Conservation (phyloP, 2,888 invertebrate genomes). For the Oeneis ivallda region DNA sequence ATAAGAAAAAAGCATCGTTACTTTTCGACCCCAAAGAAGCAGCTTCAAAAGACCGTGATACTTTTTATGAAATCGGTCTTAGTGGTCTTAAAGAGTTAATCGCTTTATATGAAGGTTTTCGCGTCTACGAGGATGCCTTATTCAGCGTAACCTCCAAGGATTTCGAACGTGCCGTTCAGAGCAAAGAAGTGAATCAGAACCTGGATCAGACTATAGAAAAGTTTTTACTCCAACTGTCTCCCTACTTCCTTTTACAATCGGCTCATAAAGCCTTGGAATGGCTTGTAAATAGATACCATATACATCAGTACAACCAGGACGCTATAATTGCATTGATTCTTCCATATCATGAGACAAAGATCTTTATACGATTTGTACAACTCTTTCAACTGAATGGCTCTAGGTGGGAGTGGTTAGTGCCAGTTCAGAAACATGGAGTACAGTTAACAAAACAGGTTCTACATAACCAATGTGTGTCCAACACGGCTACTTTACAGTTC, state of each 20-base stretch:
- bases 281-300: slow-evolving; percentile 93
- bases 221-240: slow-evolving; percentile 91
- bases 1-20: slow-evolving; percentile 89
- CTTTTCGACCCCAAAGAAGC: slow-evolving; percentile 96
- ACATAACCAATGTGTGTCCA: slow-evolving; percentile 86
- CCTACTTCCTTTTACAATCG: slow-evolving; percentile 92
- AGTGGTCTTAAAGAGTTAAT: slow-evolving; percentile 93
- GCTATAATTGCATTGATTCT: slow-evolving; percentile 90
- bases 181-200: slow-evolving; percentile 86
- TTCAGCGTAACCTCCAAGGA: slow-evolving; percentile 89
- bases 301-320: slow-evolving; percentile 93
- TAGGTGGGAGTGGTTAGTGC: slow-evolving; percentile 89
- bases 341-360: slow-evolving; percentile 96
- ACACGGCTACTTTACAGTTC: slow-evolving; percentile 61
- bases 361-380: slow-evolving; percentile 92
- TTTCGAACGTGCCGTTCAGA: slow-evolving; percentile 91
- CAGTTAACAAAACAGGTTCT: slow-evolving; percentile 87
- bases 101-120: slow-evolving; percentile 86
- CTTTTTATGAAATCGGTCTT: slow-evolving; percentile 92
- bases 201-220: slow-evolving; percentile 88
- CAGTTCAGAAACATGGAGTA: slow-evolving; percentile 88
- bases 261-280: slow-evolving; percentile 96
- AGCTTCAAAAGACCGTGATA: slow-evolving; percentile 90
- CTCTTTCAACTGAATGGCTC: slow-evolving; percentile 84
- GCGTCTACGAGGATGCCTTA: slow-evolving; percentile 86